Evolutionary conservation across 2,888 invertebrate species (phyloP).

Genomic region (Rhogogaster chlorosoma): DNA sequence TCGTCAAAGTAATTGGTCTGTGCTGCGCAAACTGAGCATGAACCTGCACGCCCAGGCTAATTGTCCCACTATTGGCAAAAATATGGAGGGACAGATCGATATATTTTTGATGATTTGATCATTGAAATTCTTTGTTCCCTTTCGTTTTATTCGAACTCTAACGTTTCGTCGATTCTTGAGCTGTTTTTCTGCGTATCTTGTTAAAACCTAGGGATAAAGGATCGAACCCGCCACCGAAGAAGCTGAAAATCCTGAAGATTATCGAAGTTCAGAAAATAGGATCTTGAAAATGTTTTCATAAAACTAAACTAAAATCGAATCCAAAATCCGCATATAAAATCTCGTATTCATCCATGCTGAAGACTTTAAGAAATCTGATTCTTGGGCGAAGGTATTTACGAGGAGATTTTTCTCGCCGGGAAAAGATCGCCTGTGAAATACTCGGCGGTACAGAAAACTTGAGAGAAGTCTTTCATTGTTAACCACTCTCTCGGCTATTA

Average conservation of each 20-base stretch:
- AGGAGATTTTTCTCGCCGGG: background rate
- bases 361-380: background rate
- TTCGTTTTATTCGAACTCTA: background rate
- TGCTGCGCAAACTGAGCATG: background rate
- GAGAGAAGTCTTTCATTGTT: slow-evolving; percentile 1
- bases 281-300: background rate
- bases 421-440: background rate
- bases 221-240: background rate
- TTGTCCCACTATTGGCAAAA: background rate
- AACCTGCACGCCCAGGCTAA: background rate
- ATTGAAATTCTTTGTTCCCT: background rate
- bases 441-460: background rate
- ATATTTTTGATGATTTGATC: background rate
- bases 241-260: background rate
- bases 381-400: background rate
- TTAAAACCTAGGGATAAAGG: background rate
- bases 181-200: background rate
- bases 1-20: slow-evolving; percentile 2
- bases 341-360: background rate
- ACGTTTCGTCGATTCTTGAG: background rate
- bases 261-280: background rate
- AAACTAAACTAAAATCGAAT: background rate
- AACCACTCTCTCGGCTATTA: background rate
- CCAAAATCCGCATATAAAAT: background rate
- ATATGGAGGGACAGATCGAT: background rate